Base-by-base conservation (phyloP, 2,113 vertebrate genomes). In the Gambusia holbrooki region DNA sequence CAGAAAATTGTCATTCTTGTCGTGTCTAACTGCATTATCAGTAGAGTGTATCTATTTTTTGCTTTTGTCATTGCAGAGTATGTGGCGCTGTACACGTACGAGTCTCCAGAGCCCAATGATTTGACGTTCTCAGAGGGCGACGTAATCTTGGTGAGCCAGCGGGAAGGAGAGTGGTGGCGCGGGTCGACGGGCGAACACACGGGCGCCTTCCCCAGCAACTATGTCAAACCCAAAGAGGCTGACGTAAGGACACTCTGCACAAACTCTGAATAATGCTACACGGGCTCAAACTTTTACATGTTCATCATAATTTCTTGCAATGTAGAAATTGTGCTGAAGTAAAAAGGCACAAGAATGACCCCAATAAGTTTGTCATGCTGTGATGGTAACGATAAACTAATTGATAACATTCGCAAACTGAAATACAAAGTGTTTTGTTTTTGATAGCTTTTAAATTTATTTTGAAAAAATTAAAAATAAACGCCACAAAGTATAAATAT, bases 111-210 rank as follows among this genome's bases (percentile, higher is more conserved):
- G 88, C 92, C 93, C 1, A 95, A 94, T 13, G 98, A 98, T 90
- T 90, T 99, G 92, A 96, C 94, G 0, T 99, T 99, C 76, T 74
- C 1, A 10, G 97, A 96, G 82, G 97, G 97, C 12, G 97, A 99
- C 84, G 90, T 96, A 74, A 96, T 99, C 88, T 68, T 96, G 22
- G 97, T 99, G 81, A 96, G 93, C 42, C 96, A 97, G 89, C 96
- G 93, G 82, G 97, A 97, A 33, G 97, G 97, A 73, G 97, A 99
- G 64, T 99, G 98, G 98, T 99, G 97, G 98, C 96, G 94, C 0
- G 98, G 98, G 82, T 95, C 92, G 63, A 95, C 96, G 29, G 97
- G 96, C 8, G 92, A 95, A 83, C 92, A 94, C 86, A 94, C 87
- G 25, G 98, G 98, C 71, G 90, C 96, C 87, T 99, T 99, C 79